These are phyloP conservation scores for Steromphala cineraria DNA, from an alignment of 2,888 invertebrate genomes.

Conservation along the genomic window DNA sequence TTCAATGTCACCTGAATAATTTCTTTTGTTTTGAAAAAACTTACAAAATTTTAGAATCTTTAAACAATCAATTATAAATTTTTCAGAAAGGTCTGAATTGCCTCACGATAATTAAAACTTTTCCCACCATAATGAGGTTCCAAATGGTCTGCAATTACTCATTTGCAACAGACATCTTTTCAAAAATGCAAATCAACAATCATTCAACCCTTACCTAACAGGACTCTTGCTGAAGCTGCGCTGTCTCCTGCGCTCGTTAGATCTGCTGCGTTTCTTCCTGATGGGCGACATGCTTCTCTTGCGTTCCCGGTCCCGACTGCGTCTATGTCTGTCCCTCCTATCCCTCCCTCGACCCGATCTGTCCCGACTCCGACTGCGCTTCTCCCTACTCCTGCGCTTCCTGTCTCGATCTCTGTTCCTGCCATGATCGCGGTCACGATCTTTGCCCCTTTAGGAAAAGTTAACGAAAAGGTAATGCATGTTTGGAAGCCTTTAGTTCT, in stretches of 20 bases:
- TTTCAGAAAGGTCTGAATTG: too few species aligned
- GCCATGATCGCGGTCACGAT: conserved; percentile 69
- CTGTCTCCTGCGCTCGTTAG: conserved; percentile 40
- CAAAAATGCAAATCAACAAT: too few species aligned
- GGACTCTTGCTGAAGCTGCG: conserved; percentile 63
- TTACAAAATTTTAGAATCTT: too few species aligned
- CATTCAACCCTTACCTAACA: conserved; percentile 40
- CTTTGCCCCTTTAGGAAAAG: neutral
- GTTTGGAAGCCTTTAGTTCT: neutral
- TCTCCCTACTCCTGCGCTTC: conserved; percentile 62
- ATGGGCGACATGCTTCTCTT: conserved; percentile 33
- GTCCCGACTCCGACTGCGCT: conserved; percentile 31
- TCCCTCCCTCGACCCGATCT: conserved; percentile 25
- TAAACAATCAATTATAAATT: too few species aligned
- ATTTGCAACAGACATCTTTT: neutral
- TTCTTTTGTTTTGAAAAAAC: too few species aligned
- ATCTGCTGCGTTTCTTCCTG: conserved; percentile 34
- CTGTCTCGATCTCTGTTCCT: conserved; percentile 49
- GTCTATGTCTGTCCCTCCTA: conserved; percentile 63
- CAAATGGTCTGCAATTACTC: too few species aligned
- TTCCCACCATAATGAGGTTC: too few species aligned
- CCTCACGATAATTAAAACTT: too few species aligned
- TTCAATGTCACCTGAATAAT: too few species aligned
- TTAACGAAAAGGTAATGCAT: neutral
- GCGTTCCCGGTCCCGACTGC: conserved; percentile 45